phyloP scores from a whole-genome alignment of 2,113 vertebrate species.

The Hoplias malabaricus region DNA sequence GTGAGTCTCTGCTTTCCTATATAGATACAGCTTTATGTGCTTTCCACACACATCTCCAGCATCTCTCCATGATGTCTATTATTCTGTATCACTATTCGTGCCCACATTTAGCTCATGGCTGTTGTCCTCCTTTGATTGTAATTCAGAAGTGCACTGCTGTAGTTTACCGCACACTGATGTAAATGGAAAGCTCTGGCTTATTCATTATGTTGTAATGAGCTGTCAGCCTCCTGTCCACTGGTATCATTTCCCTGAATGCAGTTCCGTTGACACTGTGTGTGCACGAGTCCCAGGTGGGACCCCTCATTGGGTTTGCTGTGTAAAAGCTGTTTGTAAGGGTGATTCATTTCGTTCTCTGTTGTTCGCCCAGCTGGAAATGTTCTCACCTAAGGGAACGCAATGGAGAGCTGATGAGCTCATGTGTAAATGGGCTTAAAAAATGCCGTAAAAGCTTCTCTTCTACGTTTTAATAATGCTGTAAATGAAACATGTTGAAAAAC shows the following conservation, averaged over 20 bases:
- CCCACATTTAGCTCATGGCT: not conserved
- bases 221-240: slow-evolving; percentile 13
- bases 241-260: slow-evolving; percentile 11
- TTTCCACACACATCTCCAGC: not conserved
- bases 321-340: slow-evolving; percentile 17
- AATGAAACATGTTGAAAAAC: not conserved
- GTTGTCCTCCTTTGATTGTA: not conserved
- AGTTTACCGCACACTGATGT: slow-evolving; percentile 21
- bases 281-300: slow-evolving; percentile 26
- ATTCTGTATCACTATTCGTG: not conserved
- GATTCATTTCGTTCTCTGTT: slow-evolving; percentile 16
- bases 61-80: not conserved
- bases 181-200: slow-evolving; percentile 39
- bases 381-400: not conserved
- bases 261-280: slow-evolving; percentile 26
- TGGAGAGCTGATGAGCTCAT: slow-evolving; percentile 8
- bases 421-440: slow-evolving; percentile 19
- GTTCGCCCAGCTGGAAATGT: slow-evolving; percentile 16
- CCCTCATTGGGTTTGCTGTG: slow-evolving; percentile 15
- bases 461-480: not conserved
- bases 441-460: not conserved
- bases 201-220: slow-evolving; percentile 44
- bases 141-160: slow-evolving; percentile 7
- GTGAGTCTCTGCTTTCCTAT: slow-evolving; percentile 77
- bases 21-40: not conserved